phyloP scores from a whole-genome alignment of 2,888 invertebrate genomes.

The Melipona beecheii region DNA sequence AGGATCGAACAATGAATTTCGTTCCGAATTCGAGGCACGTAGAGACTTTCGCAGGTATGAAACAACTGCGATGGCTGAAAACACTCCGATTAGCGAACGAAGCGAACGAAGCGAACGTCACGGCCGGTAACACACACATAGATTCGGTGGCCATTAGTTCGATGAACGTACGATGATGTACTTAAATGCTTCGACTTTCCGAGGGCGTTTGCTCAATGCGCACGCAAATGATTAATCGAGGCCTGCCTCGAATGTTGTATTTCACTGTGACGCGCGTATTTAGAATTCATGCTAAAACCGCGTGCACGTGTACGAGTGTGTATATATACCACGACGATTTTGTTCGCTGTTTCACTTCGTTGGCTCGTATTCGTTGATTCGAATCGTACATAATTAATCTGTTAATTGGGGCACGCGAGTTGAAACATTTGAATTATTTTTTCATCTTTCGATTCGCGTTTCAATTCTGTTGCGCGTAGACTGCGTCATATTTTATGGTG shows the following conservation, averaged over 20 bases:
- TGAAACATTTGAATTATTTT: no score
- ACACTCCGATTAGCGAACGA: background rate
- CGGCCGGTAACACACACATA: background rate
- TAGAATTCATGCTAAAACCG: background rate
- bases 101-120: conserved; percentile 39
- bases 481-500: no score
- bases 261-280: conserved; percentile 29
- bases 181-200: conserved; percentile 56
- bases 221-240: conserved; percentile 46
- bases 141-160: conserved; percentile 39
- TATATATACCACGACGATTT: background rate
- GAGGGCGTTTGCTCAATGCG: conserved; percentile 38
- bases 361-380: background rate
- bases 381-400: background rate
- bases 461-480: no score
- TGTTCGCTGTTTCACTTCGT: background rate
- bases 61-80: background rate
- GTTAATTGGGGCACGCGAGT: no score
- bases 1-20: conserved; percentile 5
- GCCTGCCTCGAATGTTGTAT: conserved; percentile 27
- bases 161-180: conserved; percentile 55
- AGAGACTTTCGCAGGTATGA: conserved; percentile 9
- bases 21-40: background rate
- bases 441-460: no score
- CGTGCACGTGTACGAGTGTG: background rate